Conservation (phyloP, 2,797 vertebrate genomes). For the Gorsachius magnificus region DNA sequence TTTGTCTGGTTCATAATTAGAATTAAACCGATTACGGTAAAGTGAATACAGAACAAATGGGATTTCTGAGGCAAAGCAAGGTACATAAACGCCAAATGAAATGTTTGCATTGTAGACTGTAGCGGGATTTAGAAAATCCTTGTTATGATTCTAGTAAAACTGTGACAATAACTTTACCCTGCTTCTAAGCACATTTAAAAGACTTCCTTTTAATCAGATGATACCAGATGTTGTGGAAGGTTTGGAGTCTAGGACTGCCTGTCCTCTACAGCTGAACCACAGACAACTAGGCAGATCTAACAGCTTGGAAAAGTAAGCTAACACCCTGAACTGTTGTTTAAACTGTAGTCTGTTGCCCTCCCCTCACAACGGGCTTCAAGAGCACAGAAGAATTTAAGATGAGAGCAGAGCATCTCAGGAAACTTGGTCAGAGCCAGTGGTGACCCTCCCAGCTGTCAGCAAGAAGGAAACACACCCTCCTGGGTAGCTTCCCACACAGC, state of each 20-base stretch:
- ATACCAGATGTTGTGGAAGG: background rate
- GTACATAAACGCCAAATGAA: background rate
- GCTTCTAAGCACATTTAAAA: background rate
- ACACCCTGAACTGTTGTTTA: background rate
- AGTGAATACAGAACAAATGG: background rate
- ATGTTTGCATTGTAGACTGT: background rate
- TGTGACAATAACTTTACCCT: background rate
- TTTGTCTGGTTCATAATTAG: background rate
- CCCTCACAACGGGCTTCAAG: background rate
- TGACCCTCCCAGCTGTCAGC: constrained; percentile 4
- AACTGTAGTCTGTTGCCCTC: background rate
- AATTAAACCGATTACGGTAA: background rate
- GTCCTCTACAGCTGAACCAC: background rate
- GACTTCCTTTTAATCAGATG: background rate
- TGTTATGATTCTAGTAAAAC: background rate
- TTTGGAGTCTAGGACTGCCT: background rate
- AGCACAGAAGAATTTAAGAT: background rate
- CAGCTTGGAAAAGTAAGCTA: background rate
- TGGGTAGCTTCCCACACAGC: background rate
- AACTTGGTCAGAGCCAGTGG: background rate
- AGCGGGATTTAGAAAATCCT: background rate
- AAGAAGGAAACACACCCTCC: constrained; percentile 11
- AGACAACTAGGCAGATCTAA: background rate
- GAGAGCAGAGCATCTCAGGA: background rate
- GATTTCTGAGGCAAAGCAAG: background rate